Evolutionary conservation across 2,888 invertebrate genomes (phyloP), one percentile per base, ranked within the genome.

Genomic region (Hesperia comma): DNA sequence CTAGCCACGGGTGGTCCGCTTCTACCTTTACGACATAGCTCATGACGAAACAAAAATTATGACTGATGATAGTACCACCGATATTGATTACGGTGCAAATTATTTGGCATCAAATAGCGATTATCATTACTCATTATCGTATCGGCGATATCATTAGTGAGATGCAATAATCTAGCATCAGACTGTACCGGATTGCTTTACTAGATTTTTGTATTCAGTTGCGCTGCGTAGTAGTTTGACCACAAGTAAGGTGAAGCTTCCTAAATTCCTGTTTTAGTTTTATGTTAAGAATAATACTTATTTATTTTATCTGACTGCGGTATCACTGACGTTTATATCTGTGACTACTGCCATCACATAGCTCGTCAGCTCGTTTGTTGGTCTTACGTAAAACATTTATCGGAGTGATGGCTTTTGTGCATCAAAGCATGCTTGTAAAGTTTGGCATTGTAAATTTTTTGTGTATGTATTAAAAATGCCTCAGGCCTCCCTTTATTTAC

Each of bases 1-100:
- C 7, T 57, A 57, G 37, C 57, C 41, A 43, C 57, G 57, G 57
- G 57, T 21, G 57, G 57, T 57, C 57, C 7, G 15, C 12, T 1
- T 41, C 12, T 46, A 46, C 43, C 43, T 55, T 57, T 57, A 57
- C 57, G 43, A 57, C 57, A 55, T 12, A 61, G n/a, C 15, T 33
- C 49, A 63, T 63, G 63, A n/a, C 54, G 61, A 61, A 63, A 68
- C 33, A 56, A 55, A 54, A 41, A 57, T 21, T 43, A 57, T 57
- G 57, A 57, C 41, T 41, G 57, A 57, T 57, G 41, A 21, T 57
- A 43, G 57, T 43, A 57, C n/a, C 40, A 26, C 40, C 41, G 21
- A 57, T 43, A 57, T 57, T 57, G 57, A 57, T 57, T 57, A 21
- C 41, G 19, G 57, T 57, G 57, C 57, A 57, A 57, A 57, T 57